phyloP scores from a whole-genome alignment of 2,113 vertebrate genomes.

The Leptodactylus fuscus region DNA sequence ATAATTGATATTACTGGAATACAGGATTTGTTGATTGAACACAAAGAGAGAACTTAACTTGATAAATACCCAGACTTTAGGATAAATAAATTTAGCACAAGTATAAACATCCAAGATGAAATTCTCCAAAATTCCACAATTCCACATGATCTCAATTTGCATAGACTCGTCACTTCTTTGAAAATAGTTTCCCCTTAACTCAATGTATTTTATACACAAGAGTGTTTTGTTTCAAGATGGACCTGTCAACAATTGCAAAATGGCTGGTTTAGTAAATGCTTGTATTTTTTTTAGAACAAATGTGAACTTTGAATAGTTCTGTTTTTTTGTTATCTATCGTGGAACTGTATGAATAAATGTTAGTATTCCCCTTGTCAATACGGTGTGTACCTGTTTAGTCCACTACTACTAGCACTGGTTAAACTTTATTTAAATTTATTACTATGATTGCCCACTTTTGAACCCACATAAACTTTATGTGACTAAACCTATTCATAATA shows the following conservation, averaged over 20 bases:
- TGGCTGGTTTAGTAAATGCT: neutral
- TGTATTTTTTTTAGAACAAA: neutral
- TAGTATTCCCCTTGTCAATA: too few relatives aligned
- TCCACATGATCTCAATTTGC: conserved; percentile 34
- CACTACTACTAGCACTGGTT: too few relatives aligned
- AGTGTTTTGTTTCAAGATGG: neutral
- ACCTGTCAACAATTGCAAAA: neutral
- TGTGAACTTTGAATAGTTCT: too few relatives aligned
- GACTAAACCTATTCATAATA: too few relatives aligned
- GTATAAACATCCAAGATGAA: conserved; percentile 27
- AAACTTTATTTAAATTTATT: too few relatives aligned
- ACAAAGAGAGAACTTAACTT: conserved; percentile 31
- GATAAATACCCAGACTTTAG: conserved; percentile 38
- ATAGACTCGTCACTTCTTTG: neutral
- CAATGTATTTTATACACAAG: neutral
- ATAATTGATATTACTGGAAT: conserved; percentile 48
- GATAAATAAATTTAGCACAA: conserved; percentile 39
- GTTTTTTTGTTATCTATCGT: too few relatives aligned
- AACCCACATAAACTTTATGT: too few relatives aligned
- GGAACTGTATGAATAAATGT: too few relatives aligned
- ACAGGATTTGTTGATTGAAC: conserved; percentile 44
- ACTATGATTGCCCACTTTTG: too few relatives aligned
- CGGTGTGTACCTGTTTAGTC: too few relatives aligned
- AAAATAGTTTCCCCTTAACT: neutral
- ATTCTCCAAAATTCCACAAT: conserved; percentile 28